Conservation (phyloP, 2,797 vertebrate species). For the Lacerta agilis region DNA sequence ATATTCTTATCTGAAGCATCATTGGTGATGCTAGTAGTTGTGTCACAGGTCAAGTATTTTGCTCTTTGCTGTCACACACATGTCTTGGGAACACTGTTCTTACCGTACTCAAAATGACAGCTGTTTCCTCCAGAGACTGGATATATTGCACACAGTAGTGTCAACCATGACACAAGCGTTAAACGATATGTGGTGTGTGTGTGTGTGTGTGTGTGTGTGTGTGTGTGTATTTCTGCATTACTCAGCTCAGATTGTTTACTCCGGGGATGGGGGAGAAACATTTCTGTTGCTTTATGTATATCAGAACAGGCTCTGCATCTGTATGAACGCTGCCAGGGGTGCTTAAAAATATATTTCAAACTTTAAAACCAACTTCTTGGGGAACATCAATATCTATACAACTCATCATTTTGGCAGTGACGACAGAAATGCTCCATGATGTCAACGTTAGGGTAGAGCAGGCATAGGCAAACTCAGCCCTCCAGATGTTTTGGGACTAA, state of each 20-base stretch:
- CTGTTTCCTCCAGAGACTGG: neutral
- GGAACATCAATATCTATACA: neutral
- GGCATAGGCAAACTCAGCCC: no score
- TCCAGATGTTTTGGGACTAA: no score
- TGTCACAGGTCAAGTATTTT: conserved; percentile 18
- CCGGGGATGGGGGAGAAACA: neutral
- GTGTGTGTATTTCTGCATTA: neutral
- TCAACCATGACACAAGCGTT: neutral
- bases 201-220: neutral
- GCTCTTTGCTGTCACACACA: conserved; percentile 24
- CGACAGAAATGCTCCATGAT: neutral
- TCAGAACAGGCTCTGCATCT: neutral
- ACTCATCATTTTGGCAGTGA: neutral
- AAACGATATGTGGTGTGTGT: neutral
- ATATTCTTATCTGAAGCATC: neutral
- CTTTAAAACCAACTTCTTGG: neutral
- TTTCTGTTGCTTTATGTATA: neutral
- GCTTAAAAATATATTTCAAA: neutral
- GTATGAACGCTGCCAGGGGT: neutral
- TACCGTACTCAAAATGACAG: conserved; percentile 12
- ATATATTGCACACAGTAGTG: neutral
- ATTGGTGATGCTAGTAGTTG: conserved; percentile 4
- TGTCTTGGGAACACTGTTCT: neutral
- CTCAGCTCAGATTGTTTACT: no score
- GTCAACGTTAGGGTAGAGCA: neutral